phyloP scores from a whole-genome alignment of 2,113 vertebrate species.

The zebrafish (Danio rerio) region GRCz12tu NC_133178.1:21492501-21493000 shows the following conservation, averaged over 20 bases:
- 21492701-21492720: slow-evolving; percentile 15
- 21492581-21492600: neutral
- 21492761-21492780: slow-evolving; percentile 34
- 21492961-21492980: slow-evolving; percentile 33
- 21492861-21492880: slow-evolving; percentile 31
- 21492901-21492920: slow-evolving; percentile 29
- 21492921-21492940: slow-evolving; percentile 9
- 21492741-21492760: slow-evolving; percentile 20
- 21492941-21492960: slow-evolving; percentile 13
- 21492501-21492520: too few species aligned
- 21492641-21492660: neutral
- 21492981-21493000: slow-evolving; percentile 48
- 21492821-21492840: slow-evolving; percentile 25
- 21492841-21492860: slow-evolving; percentile 21
- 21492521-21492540: neutral
- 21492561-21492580: neutral
- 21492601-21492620: neutral
- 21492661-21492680: neutral
- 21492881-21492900: slow-evolving; percentile 20
- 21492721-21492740: slow-evolving; percentile 33
- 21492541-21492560: neutral
- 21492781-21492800: slow-evolving; percentile 51
- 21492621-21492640: neutral
- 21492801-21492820: slow-evolving; percentile 57
- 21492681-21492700: slow-evolving; percentile 2